Evolutionary conservation across 2,113 vertebrate genomes (phyloP).

Genomic region (Lamprotornis superbus): DNA sequence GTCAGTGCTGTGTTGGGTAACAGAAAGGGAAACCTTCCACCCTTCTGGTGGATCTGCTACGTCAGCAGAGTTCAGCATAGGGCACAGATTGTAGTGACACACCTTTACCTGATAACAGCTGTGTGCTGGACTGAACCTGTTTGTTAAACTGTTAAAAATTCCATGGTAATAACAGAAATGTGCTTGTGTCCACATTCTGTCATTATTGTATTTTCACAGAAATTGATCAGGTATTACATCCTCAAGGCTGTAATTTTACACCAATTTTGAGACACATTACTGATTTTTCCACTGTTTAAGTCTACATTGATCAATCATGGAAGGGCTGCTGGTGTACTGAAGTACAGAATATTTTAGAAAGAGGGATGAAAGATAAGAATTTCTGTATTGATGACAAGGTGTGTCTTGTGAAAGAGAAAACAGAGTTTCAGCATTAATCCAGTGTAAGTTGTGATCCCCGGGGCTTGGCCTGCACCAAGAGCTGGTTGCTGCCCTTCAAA

Average conservation of each 20-base stretch:
- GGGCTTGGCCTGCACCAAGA: neutral
- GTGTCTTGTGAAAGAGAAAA: neutral
- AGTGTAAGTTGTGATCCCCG: neutral
- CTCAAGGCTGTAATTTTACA: neutral
- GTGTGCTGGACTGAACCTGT: no score
- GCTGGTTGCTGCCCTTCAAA: neutral
- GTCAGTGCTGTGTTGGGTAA: rapidly evolving
- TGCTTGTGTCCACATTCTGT: rapidly evolving
- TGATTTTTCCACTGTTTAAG: neutral
- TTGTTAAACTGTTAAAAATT: neutral
- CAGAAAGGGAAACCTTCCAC: neutral
- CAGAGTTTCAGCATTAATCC: neutral
- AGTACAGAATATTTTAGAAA: neutral
- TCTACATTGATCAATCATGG: neutral
- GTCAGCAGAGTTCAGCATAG: neutral
- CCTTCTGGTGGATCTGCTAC: neutral
- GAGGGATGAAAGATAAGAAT: neutral
- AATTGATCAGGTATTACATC: neutral
- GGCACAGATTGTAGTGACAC: rapidly evolving
- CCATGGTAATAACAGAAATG: neutral
- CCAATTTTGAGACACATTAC: neutral
- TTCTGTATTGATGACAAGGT: neutral
- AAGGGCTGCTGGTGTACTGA: neutral
- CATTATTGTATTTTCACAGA: neutral
- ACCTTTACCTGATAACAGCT: neutral